A percentile compares a stretch with the other conserved stretches of the same genome.
These are phyloP conservation scores for Aphaenogaster rudis DNA, from an alignment of 1,140 invertebrate genomes.

Conservation along the genomic window DNA sequence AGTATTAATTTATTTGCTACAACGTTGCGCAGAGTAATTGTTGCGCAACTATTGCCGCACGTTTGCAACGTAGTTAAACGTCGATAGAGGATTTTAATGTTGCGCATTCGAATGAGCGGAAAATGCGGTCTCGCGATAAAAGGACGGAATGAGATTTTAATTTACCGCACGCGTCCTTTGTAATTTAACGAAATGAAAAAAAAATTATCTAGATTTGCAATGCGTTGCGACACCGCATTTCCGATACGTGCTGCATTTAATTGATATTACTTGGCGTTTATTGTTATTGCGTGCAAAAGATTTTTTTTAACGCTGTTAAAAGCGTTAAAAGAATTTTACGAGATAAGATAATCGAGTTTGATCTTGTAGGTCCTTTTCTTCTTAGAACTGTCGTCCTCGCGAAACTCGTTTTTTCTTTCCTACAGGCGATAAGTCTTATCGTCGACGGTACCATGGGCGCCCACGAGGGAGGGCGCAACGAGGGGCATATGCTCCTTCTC, in stretches of 20 bases:
- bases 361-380: neutral
- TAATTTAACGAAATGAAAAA: conserved; percentile 36
- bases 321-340: neutral
- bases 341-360: neutral
- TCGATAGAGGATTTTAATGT: conserved; percentile 46
- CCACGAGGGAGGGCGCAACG: no score
- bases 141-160: conserved; percentile 30
- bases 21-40: conserved; percentile 44
- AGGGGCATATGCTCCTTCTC: no score
- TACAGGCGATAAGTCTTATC: neutral
- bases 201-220: conserved; percentile 15
- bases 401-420: neutral
- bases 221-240: neutral
- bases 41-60: conserved; percentile 25
- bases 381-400: neutral
- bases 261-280: conserved; percentile 12
- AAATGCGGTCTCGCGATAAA: conserved; percentile 8
- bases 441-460: neutral
- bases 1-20: conserved; percentile 55
- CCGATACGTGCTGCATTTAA: neutral
- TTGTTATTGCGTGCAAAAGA: neutral
- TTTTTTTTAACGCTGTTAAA: neutral
- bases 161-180: conserved; percentile 41
- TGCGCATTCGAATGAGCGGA: conserved; percentile 17
- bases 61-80: conserved; percentile 23